These are phyloP conservation scores for Pogona vitticeps DNA, from an alignment of 2,113 vertebrate species.

Conservation along the genomic window DNA sequence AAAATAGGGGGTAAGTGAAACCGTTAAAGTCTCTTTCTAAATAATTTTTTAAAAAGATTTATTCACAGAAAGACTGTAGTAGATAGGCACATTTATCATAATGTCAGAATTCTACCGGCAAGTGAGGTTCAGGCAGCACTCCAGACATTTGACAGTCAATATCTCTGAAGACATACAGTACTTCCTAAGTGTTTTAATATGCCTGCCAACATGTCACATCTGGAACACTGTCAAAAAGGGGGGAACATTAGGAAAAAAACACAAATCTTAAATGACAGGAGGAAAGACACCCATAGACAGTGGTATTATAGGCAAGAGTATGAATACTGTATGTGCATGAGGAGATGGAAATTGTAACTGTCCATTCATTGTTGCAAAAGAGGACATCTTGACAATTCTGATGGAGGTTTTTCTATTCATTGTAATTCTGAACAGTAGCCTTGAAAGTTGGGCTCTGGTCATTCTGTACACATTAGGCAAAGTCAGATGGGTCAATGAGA, in stretches of 20 bases:
- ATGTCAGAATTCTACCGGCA: slow-evolving; percentile 14
- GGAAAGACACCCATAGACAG: not conserved
- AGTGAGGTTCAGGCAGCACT: not conserved
- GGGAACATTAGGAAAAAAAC: not conserved
- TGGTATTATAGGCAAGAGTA: not conserved
- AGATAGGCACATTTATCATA: slow-evolving; percentile 24
- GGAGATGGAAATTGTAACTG: not conserved
- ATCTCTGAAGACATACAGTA: slow-evolving; percentile 20
- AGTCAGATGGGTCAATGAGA: not conserved
- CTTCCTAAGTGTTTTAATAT: slow-evolving; percentile 31
- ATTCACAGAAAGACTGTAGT: not conserved
- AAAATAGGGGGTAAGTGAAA: not conserved
- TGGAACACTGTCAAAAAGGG: not conserved
- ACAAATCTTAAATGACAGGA: not conserved
- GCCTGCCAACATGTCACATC: slow-evolving; percentile 17
- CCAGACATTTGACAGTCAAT: slow-evolving; percentile 15
- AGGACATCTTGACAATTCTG: slow-evolving; percentile 1
- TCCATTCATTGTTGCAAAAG: not conserved
- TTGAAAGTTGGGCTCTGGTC: not conserved
- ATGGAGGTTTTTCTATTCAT: not conserved
- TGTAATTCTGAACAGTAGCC: not conserved
- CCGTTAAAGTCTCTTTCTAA: not conserved
- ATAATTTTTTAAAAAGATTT: slow-evolving; percentile 15
- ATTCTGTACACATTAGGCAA: not conserved
- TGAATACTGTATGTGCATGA: not conserved